Evolutionary conservation across 2,113 vertebrate species (phyloP).

Genomic region (Austrofundulus limnaeus): DNA sequence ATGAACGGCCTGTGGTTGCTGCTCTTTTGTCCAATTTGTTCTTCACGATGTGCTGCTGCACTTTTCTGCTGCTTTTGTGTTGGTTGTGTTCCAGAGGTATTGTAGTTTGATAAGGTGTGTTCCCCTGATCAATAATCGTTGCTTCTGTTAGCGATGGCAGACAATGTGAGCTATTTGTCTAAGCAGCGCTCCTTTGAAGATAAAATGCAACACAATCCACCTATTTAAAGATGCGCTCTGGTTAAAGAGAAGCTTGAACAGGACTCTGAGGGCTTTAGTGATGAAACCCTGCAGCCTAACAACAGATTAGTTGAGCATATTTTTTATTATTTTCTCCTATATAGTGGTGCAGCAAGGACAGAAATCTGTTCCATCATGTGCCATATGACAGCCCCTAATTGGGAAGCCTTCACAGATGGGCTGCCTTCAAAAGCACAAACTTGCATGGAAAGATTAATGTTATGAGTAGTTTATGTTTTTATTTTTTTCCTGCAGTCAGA

Average conservation of each 20-base stretch:
- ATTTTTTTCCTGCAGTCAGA: conserved; percentile 40
- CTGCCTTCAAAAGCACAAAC: conserved; percentile 47
- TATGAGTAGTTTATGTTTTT: conserved; percentile 58
- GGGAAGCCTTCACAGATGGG: conserved; percentile 62
- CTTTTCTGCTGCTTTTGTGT: conserved; percentile 1
- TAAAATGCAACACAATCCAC: conserved; percentile 24
- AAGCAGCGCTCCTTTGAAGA: conserved; percentile 15
- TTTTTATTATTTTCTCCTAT: conserved; percentile 29
- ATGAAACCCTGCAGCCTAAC: conserved; percentile 21
- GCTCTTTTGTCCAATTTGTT: neutral
- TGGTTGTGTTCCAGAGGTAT: conserved; percentile 3
- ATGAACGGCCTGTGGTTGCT: conserved; percentile 14
- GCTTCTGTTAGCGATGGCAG: conserved; percentile 17
- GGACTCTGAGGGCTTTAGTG: conserved; percentile 27
- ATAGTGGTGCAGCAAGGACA: conserved; percentile 30
- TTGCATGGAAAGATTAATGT: conserved; percentile 52
- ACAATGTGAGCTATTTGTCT: conserved; percentile 40
- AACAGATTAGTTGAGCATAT: conserved; percentile 30
- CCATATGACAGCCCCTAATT: conserved; percentile 69
- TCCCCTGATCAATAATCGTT: conserved; percentile 30
- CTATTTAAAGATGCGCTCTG: conserved; percentile 22
- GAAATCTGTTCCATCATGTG: conserved; percentile 24
- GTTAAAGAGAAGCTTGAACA: conserved; percentile 21
- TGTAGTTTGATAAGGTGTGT: conserved; percentile 30
- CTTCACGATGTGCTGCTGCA: neutral